Percentiles rank a stretch among this genome's conserved stretches.
These are phyloP conservation scores for Myiopsitta monachus DNA, from an alignment of 2,113 vertebrate genomes.

Conservation along the genomic window DNA sequence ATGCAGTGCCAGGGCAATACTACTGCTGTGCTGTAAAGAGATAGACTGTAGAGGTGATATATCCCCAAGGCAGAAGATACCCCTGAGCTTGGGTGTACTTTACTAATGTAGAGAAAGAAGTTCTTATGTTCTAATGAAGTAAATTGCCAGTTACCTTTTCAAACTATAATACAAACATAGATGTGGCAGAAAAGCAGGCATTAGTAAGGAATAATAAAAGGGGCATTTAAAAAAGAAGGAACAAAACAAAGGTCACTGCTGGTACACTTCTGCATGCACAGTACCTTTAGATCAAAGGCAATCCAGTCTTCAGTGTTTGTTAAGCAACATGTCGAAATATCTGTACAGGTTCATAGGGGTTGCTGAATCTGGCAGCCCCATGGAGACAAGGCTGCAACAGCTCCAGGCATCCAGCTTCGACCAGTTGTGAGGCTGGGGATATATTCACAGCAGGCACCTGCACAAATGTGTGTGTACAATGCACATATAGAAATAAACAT, in stretches of 20 bases:
- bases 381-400: not conserved
- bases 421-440: not conserved
- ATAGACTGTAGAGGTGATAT: not conserved
- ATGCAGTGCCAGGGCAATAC: not conserved
- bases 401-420: not conserved
- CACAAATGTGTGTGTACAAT: not conserved
- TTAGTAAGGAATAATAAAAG: not conserved
- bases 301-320: not conserved
- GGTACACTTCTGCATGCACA: not conserved
- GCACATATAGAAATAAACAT: not conserved
- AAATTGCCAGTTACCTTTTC: not conserved
- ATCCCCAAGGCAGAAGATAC: not conserved
- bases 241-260: not conserved
- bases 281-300: not conserved
- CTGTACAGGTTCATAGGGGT: not conserved
- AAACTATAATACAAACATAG: not conserved
- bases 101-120: not conserved
- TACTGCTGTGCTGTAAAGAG: fast-evolving
- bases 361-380: not conserved
- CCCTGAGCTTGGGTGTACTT: not conserved
- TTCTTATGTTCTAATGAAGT: not conserved
- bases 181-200: not conserved
- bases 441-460: not conserved
- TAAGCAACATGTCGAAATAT: not conserved
- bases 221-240: not conserved